Evolutionary conservation across 2,113 vertebrate species (phyloP).

Genomic region (Tauraco erythrolophus): DNA sequence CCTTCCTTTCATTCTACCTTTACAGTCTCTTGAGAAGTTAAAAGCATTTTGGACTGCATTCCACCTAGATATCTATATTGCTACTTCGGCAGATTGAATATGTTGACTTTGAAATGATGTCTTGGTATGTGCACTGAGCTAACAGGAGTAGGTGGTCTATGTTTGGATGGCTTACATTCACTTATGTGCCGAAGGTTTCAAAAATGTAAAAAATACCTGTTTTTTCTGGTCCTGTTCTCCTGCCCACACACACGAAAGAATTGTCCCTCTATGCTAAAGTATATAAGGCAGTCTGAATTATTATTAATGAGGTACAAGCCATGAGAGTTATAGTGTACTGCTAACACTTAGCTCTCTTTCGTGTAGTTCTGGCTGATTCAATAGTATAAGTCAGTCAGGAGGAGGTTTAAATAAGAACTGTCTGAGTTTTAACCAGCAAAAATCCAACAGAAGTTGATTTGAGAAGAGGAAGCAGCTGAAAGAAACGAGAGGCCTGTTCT

Average conservation of each 20-base stretch:
- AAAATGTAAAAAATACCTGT: background rate
- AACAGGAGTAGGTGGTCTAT: background rate
- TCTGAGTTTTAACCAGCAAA: background rate
- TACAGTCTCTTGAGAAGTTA: background rate
- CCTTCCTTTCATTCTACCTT: background rate
- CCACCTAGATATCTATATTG: background rate
- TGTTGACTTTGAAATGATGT: background rate
- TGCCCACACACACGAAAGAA: background rate
- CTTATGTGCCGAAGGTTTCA: rapidly evolving
- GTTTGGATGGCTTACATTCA: background rate
- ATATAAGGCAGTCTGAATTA: background rate
- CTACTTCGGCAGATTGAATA: background rate
- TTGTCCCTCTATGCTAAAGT: background rate
- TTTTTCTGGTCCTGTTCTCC: background rate
- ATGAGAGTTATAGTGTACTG: background rate
- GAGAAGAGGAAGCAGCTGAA: background rate
- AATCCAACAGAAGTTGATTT: too few relatives aligned
- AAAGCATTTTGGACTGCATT: background rate
- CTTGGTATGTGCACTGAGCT: background rate
- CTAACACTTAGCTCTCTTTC: background rate
- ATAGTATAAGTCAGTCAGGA: background rate
- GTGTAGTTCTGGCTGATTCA: background rate
- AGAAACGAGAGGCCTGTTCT: background rate
- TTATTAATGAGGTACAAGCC: background rate
- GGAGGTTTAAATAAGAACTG: background rate